Base-by-base conservation (phyloP, 2,888 invertebrate genomes). In the Lasioglossum vierecki region DNA sequence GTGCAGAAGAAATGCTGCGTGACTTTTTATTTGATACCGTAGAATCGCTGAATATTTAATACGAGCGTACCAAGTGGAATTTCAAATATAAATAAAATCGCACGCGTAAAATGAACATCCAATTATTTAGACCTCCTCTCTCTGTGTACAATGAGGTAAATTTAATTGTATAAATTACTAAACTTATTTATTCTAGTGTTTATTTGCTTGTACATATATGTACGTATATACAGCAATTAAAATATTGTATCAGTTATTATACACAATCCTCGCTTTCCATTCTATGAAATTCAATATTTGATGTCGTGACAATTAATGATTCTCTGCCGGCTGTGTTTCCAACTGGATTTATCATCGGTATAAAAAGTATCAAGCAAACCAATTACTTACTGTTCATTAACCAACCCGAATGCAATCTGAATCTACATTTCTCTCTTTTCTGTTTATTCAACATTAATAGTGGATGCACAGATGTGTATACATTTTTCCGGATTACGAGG, bases 41-140 rank as follows among this genome's bases (percentile, higher is more conserved):
- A 39, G 66, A 39, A 68, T 22, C 66, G 9, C 66, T 68, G 66
- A 39, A 68, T 68, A 68, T 68, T 68, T 68, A 68, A 68, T 68
- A 68, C 35, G 66, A 22, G 22, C 35, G 39, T 22, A 35, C 35
- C 66, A 68, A 68, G 39, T 39, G 66, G 66, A 68, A 68, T 68
- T 22, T 22, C 22, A 68, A 68, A 39, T 68, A 39, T 35, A 68
- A 68, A 68, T 68, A 68, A 68, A 68, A 68, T 68, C 66, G 66
- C 22, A 13, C 9, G 35, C 66, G 66, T 68, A 68, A 68, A 68
- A 68, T 68, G 66, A 68, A 68, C 66, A 39, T 68, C 66, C 39
- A 35, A 68, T 68, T 68, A 68, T 68, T 68, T 68, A 39, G 66
- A 35, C 22, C 66, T 15, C 9, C 8, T 9, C 39, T 9, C 39